Base-by-base conservation (phyloP, 1,140 invertebrate genomes). In the Neelides sp. region DNA sequence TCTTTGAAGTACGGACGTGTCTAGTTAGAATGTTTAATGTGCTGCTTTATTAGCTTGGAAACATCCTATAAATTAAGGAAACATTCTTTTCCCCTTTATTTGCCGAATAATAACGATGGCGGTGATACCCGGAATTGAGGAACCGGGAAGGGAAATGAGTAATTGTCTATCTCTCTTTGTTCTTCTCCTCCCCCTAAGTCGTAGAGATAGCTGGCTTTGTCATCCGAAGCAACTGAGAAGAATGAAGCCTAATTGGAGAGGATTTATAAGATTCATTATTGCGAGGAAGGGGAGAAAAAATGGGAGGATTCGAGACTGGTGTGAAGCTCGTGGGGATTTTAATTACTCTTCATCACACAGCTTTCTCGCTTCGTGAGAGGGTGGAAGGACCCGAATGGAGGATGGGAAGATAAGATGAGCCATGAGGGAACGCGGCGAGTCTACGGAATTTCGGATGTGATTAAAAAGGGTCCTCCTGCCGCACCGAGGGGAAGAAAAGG, bases 311-410 rank as follows among this genome's bases (percentile, higher is more conserved):
- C 27, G 22, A 17, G 44, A 44, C 35, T 45, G 48, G 57, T 58
- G 57, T 58, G 57, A 58, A 55, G 54, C 48, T 37, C 54, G 54
- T 58, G 52, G 45, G 52, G 50, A 58, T 58, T 52, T 54, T 58
- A 58, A 58, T 58, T 58, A 58, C 57, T 58, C 57, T 54, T 58
- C 54, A 45, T 30, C 17, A 34, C 52, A 57, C 46, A 46, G 50
- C 50, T 57, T 52, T 22, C 50, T 50, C 19, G 37, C 32, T 26
- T 45, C 39, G 48, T 50, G 40, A 26, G 30, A 30, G 36, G 49
- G 49, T 41, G 42, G 36, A 48, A 41, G 36, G 27, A 41, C 37
- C 37, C 34, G 32, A 3, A 15, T 15, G 24, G 46, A 48, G 43
- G 41, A 45, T 48, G 17, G 22, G 22, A 7, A 24, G 17, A 43